Base-by-base conservation (phyloP, 30 jellyfish, hydroid and myxozoan genomes). In the Chrysaora quinquecirrha region DNA sequence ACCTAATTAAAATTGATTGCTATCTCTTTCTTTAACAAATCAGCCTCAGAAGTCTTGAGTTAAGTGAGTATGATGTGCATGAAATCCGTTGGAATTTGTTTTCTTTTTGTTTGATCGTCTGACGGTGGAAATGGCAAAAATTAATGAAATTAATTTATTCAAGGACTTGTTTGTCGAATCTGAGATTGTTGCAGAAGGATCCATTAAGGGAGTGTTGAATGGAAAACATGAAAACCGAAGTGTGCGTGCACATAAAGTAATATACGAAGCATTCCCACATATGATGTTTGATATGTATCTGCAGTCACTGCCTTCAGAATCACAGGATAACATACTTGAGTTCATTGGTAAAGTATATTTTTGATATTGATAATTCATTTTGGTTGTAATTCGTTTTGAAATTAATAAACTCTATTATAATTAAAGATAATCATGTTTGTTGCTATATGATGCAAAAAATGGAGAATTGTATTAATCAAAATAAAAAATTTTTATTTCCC, bases 141-240 rank as follows among this genome's bases (percentile, higher is more conserved):
- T 10, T 22, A 20, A 6, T 58, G 20, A 22, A 4, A 4, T 6
- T 22, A 10, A 25, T 58, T 20, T 25, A 6, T 58, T 35, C 12
- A 31, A 76, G 83, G 88, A 86, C 28, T 30, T 86, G 46, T 49
- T 78, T 21, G 74, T 79, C 23, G 90, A 73, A 48, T 78, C 96
- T 68, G 94, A 78, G 63, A 60, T 86, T 16, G 71, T 86, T n/a
- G 87, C 80, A 23, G 64, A 30, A 30, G 81, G 91, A 24, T 86
- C 96, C 19, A 62, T 86, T 47, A 86, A 86, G 21, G 81, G 95
- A 21, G 95, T 79, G 50, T 12, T 86, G 34, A 24, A 70, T 49
- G 96, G 96, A 29, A 64, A 64, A 64, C 76, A 64, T 27, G 14
- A 64, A 2, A 82, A 82, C 32, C 48, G 93, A 3, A 49, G 89